These are phyloP conservation scores for Hipparchia sbordonii DNA, from an alignment of 2,888 invertebrate genomes.

Conservation along the genomic window DNA sequence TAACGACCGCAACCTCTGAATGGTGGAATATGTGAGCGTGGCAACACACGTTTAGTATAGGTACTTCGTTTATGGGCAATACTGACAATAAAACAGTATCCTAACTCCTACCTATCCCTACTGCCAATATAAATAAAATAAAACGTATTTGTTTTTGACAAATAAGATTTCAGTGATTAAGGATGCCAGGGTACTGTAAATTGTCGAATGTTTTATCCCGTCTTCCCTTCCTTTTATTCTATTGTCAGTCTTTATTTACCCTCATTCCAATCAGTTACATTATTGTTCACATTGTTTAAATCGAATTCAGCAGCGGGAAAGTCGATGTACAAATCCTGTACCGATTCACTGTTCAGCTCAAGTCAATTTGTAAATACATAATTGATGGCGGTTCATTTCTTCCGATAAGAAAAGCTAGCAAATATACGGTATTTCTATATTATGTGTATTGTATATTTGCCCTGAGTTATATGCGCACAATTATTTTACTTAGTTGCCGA, in stretches of 20 bases:
- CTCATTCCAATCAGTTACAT: slow-evolving; percentile 8
- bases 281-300: slow-evolving; percentile 12
- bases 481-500: too few species aligned
- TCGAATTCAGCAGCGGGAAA: neutral
- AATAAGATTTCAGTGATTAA: slow-evolving; percentile 2
- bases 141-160: slow-evolving; percentile 1
- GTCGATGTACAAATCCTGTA: slow-evolving; percentile 2
- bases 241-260: slow-evolving; percentile 13
- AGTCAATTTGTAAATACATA: slow-evolving; percentile 1
- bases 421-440: too few species aligned
- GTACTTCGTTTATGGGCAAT: too few species aligned
- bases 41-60: too few species aligned
- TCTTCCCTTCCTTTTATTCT: slow-evolving; percentile 3
- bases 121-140: neutral
- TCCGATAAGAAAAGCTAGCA: neutral
- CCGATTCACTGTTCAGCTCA: neutral
- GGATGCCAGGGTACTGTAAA: slow-evolving; percentile 6
- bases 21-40: too few species aligned
- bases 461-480: too few species aligned
- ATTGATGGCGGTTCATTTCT: slow-evolving; percentile 9
- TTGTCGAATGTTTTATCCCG: slow-evolving; percentile 7
- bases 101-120: too few species aligned
- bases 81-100: too few species aligned
- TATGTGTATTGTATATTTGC: too few species aligned
- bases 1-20: too few species aligned